phyloP scores from a whole-genome alignment of 2,888 invertebrate genomes.

The Netelia virgata region DNA sequence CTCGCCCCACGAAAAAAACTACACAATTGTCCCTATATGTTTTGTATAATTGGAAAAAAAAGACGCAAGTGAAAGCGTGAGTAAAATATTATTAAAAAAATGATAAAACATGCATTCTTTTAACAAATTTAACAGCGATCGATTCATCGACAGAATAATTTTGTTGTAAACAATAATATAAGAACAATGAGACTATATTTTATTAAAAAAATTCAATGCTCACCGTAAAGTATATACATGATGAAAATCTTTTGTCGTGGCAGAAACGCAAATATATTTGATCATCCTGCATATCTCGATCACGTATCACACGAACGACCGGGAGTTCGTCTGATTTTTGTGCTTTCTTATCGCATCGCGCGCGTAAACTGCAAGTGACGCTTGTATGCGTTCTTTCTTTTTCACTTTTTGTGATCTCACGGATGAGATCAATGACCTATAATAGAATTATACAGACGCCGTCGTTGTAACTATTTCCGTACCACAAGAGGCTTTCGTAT shows the following conservation, averaged over 20 bases:
- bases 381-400: not conserved
- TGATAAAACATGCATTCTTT: constrained; percentile 31
- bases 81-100: constrained; percentile 57
- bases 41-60: constrained; percentile 68
- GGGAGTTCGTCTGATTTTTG: not conserved
- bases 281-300: constrained; percentile 42
- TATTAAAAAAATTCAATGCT: constrained; percentile 11
- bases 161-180: not conserved
- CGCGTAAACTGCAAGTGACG: not conserved
- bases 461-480: constrained; percentile 54
- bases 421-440: constrained; percentile 41
- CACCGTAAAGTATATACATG: constrained; percentile 62
- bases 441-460: constrained; percentile 38
- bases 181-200: not conserved
- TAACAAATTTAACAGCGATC: not conserved
- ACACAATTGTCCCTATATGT: constrained; percentile 44
- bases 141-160: not conserved
- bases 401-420: not conserved
- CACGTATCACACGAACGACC: not conserved
- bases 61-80: constrained; percentile 58
- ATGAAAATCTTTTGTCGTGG: constrained; percentile 33
- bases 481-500: constrained; percentile 31
- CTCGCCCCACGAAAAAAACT: not conserved
- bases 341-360: constrained; percentile 11
- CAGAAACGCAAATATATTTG: constrained; percentile 26